These are phyloP conservation scores for Hypomecis punctinalis DNA, from an alignment of 2,888 invertebrate species.

Conservation along the genomic window DNA sequence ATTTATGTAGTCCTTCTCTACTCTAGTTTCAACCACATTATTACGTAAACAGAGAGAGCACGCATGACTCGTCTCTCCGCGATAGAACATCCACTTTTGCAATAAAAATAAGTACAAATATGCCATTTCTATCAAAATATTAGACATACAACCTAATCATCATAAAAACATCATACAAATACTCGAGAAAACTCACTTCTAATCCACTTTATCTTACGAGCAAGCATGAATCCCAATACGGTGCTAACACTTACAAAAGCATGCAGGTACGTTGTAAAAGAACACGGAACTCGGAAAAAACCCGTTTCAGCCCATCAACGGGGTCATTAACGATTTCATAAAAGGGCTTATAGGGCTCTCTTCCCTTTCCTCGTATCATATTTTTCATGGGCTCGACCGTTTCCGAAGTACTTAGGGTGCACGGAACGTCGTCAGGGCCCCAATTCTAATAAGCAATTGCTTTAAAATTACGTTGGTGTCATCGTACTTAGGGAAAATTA, in stretches of 20 bases:
- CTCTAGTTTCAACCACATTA: too few relatives aligned
- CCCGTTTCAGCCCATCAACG: slow-evolving; percentile 65
- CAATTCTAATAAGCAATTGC: slow-evolving; percentile 15
- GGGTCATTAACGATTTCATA: slow-evolving; percentile 80
- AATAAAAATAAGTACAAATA: too few relatives aligned
- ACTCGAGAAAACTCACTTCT: slow-evolving; percentile 19
- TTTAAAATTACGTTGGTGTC: neutral
- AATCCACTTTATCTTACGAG: slow-evolving; percentile 31
- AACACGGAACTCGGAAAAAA: slow-evolving; percentile 64
- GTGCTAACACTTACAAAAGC: slow-evolving; percentile 54
- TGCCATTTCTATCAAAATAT: neutral
- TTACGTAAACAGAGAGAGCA: too few relatives aligned
- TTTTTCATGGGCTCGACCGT: slow-evolving; percentile 74
- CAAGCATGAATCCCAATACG: slow-evolving; percentile 37
- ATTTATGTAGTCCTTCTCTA: too few relatives aligned
- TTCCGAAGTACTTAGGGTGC: slow-evolving; percentile 67
- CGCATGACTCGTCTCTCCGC: too few relatives aligned
- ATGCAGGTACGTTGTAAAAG: slow-evolving; percentile 59
- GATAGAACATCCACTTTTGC: too few relatives aligned
- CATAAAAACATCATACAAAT: slow-evolving; percentile 15
- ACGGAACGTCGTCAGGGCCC: slow-evolving; percentile 31
- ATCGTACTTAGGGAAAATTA: neutral
- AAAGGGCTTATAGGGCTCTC: slow-evolving; percentile 74
- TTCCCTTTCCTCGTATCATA: slow-evolving; percentile 73
- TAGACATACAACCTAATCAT: neutral